Evolutionary conservation across 1,140 invertebrate genomes (phyloP).

Genomic region (Drosophila dunni): DNA sequence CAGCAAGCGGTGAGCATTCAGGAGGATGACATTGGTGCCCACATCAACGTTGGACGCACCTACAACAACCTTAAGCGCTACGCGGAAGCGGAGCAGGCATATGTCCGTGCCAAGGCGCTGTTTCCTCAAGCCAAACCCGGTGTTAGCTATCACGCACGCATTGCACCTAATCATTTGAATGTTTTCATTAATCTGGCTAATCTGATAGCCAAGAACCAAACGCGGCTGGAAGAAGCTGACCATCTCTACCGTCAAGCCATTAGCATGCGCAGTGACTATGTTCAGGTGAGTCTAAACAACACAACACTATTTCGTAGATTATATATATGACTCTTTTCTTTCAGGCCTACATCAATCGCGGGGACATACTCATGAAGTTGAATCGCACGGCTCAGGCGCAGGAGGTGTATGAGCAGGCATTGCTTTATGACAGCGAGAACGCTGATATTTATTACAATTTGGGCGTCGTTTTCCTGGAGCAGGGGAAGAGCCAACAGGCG

Average conservation of each 20-base stretch:
- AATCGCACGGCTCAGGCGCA: constrained; percentile 97
- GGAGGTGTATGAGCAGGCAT: constrained; percentile 96
- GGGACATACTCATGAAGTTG: constrained; percentile 97
- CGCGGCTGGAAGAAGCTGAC: constrained; percentile 96
- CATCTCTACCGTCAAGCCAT: constrained; percentile 97
- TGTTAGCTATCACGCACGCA: constrained; percentile 96
- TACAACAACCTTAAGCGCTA: constrained; percentile 96
- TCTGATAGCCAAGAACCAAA: constrained; percentile 96
- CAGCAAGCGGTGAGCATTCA: constrained; percentile 97
- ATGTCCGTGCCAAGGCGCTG: constrained; percentile 94
- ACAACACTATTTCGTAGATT: background rate
- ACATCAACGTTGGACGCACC: constrained; percentile 98
- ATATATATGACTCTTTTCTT: background rate
- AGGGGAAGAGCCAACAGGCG: constrained; percentile 95
- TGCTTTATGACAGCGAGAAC: constrained; percentile 97
- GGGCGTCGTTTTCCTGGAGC: constrained; percentile 96
- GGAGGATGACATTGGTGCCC: constrained; percentile 97
- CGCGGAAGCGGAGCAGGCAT: constrained; percentile 96
- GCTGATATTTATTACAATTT: constrained; percentile 99
- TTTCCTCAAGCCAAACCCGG: constrained; percentile 96
- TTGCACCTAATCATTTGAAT: constrained; percentile 98
- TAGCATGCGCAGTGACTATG: constrained; percentile 98
- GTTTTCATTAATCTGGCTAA: constrained; percentile 98
- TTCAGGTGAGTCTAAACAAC: constrained; percentile 75
- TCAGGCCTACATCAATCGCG: constrained; percentile 98